phyloP scores from a whole-genome alignment of 2,797 vertebrate genomes.

The Tadarida brasiliensis region DNA sequence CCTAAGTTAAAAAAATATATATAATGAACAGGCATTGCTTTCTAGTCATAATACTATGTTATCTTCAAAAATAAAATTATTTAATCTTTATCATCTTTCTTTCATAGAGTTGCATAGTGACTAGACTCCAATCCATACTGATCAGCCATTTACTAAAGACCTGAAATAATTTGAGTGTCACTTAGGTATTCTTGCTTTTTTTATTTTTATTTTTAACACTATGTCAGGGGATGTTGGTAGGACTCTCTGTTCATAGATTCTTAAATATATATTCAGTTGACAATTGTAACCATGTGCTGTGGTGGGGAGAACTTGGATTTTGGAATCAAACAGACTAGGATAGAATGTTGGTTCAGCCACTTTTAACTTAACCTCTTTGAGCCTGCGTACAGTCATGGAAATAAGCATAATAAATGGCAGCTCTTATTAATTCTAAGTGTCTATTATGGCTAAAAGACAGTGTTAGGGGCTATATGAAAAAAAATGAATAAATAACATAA shows the following conservation, averaged over 20 bases:
- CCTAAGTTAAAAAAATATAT: conserved; percentile 6
- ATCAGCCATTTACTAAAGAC: neutral
- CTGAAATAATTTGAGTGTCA: neutral
- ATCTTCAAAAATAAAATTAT: conserved; percentile 4
- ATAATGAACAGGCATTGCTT: neutral
- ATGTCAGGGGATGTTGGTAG: neutral
- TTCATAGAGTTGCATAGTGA: neutral
- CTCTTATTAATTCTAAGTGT: neutral
- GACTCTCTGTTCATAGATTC: neutral
- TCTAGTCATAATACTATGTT: neutral
- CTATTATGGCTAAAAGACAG: neutral
- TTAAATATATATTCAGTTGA: neutral
- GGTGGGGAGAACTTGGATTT: neutral
- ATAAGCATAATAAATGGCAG: neutral
- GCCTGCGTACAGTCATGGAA: neutral
- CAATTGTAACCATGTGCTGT: neutral
- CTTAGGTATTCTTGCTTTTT: neutral
- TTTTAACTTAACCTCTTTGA: neutral
- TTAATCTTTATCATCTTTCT: neutral
- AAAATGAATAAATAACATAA: neutral
- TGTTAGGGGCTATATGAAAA: neutral
- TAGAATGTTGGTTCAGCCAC: neutral
- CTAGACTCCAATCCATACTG: neutral
- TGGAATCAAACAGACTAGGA: neutral
- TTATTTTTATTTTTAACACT: conserved; percentile 43